Evolutionary conservation across 2,888 invertebrate species (phyloP).

Genomic region (Amphipoea lucens): DNA sequence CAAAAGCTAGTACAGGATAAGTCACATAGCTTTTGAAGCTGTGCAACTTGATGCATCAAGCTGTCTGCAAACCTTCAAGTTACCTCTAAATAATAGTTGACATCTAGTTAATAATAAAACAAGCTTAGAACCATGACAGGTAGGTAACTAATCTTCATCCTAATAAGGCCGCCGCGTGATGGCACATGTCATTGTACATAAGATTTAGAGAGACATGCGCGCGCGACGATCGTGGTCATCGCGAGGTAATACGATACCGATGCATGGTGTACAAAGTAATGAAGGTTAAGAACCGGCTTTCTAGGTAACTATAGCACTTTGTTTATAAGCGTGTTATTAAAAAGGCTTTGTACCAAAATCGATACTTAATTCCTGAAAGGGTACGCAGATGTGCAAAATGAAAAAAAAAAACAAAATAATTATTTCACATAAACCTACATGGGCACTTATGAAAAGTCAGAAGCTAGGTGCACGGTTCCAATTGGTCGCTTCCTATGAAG

Average conservation of each 20-base stretch:
- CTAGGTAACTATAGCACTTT: background rate
- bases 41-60: background rate
- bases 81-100: background rate
- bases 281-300: constrained; percentile 26
- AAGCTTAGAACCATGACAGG: constrained; percentile 6
- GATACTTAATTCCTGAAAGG: background rate
- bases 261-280: constrained; percentile 4
- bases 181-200: constrained; percentile 29
- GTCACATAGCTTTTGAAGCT: background rate
- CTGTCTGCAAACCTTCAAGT: background rate
- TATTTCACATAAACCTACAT: too few species aligned
- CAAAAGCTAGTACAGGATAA: background rate
- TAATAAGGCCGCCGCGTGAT: constrained; percentile 36
- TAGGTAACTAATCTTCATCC: constrained; percentile 23
- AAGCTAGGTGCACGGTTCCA: too few species aligned
- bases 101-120: constrained; percentile 3
- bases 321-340: background rate
- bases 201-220: constrained; percentile 36
- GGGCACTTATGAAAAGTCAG: too few species aligned
- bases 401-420: too few species aligned
- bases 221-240: constrained; percentile 43
- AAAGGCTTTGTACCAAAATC: background rate
- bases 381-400: background rate
- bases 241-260: constrained; percentile 48
- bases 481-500: too few species aligned